Percentiles rank a stretch among this genome's conserved stretches.
Conservation (phyloP, 2,797 vertebrate genomes). For the Oryzias sinensis region DNA sequence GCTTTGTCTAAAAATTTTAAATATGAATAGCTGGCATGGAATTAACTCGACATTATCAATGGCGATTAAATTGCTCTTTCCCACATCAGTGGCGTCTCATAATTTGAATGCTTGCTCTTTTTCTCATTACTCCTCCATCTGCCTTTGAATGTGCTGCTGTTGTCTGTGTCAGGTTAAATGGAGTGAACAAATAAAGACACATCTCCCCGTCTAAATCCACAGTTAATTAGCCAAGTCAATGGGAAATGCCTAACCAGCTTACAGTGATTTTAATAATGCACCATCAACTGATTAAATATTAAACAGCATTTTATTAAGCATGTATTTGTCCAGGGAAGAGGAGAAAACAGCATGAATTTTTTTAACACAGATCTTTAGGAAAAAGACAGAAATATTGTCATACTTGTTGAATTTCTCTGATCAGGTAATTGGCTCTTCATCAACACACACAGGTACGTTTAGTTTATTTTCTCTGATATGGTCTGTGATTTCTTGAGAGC, state of each 20-base stretch:
- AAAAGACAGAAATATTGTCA: slow-evolving; percentile 7
- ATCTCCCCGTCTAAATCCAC: slow-evolving; percentile 23
- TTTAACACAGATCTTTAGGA: slow-evolving; percentile 24
- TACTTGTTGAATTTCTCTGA: background rate
- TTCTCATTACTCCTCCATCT: background rate
- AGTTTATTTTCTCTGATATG: too few relatives aligned
- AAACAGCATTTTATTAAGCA: slow-evolving; percentile 55
- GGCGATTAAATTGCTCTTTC: slow-evolving; percentile 14
- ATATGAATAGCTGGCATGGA: slow-evolving; percentile 5
- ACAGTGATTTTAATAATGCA: slow-evolving; percentile 58
- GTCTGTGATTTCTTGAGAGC: too few relatives aligned
- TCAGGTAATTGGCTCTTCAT: background rate
- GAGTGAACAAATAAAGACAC: slow-evolving; percentile 8
- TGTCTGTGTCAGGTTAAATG: slow-evolving; percentile 12
- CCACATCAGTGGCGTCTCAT: background rate
- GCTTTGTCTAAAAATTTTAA: background rate
- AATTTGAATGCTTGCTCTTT: background rate
- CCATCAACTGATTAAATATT: slow-evolving; percentile 50
- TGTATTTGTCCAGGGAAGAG: slow-evolving; percentile 49
- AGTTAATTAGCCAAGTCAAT: slow-evolving; percentile 45
- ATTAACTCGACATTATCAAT: slow-evolving; percentile 12
- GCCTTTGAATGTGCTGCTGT: background rate
- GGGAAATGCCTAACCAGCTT: slow-evolving; percentile 24
- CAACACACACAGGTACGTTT: background rate
- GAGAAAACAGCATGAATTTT: slow-evolving; percentile 38